These are phyloP conservation scores for Sepiola atlantica DNA, from an alignment of 2,888 invertebrate species.

Conservation along the genomic window DNA sequence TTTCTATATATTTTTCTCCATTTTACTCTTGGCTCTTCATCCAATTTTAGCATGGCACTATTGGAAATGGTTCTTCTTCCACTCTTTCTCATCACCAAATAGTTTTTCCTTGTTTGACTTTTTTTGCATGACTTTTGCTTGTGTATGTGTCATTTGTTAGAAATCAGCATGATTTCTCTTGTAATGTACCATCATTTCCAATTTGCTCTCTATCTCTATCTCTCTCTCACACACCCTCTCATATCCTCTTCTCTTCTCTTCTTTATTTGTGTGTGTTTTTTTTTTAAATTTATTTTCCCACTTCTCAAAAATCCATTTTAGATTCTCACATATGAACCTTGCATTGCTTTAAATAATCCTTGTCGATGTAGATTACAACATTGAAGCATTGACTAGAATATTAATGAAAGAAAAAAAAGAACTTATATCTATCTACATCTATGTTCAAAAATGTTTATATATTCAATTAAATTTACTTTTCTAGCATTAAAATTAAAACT, in stretches of 20 bases:
- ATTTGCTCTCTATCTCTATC: background rate
- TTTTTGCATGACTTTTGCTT: slow-evolving; percentile 19
- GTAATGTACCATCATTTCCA: background rate
- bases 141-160: slow-evolving; percentile 32
- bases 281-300: background rate
- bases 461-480: background rate
- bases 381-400: background rate
- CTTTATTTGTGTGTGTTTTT: background rate
- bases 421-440: background rate
- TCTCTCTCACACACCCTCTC: background rate
- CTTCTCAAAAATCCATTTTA: background rate
- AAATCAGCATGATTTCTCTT: slow-evolving; percentile 15
- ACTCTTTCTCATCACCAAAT: background rate
- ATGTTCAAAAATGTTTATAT: background rate
- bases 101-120: background rate
- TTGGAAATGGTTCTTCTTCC: background rate
- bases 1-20: background rate
- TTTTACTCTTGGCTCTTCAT: background rate
- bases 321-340: background rate
- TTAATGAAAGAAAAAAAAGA: background rate
- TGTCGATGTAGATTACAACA: background rate
- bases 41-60: slow-evolving; percentile 6
- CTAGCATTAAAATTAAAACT: background rate
- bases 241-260: background rate
- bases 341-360: background rate